Evolutionary conservation across 2,797 vertebrate genomes (phyloP).

Genomic region (Neosilurus hyrtlii): DNA sequence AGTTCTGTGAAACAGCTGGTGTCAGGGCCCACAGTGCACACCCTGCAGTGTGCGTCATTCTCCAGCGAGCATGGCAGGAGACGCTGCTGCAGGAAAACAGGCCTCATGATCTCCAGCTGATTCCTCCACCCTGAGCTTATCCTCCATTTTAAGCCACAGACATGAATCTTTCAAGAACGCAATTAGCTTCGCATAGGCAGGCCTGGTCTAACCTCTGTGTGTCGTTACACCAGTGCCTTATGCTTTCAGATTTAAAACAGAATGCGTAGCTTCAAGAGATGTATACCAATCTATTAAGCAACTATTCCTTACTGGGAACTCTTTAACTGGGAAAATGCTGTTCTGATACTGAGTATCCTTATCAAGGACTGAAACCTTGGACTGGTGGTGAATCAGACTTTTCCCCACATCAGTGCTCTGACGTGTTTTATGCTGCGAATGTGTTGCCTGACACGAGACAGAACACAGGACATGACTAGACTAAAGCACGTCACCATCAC

Average conservation of each 20-base stretch:
- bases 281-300: background rate
- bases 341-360: background rate
- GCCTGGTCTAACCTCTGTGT: background rate
- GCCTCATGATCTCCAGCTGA: conserved; percentile 46
- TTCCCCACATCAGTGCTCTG: background rate
- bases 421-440: background rate
- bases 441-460: background rate
- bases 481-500: background rate
- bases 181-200: background rate
- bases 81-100: conserved; percentile 50
- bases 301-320: background rate
- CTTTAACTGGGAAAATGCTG: background rate
- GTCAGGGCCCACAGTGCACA: conserved; percentile 45
- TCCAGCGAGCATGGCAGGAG: conserved; percentile 52
- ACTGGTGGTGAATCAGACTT: background rate
- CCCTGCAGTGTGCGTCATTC: conserved; percentile 46
- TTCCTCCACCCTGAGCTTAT: conserved; percentile 43
- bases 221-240: background rate
- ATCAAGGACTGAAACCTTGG: background rate
- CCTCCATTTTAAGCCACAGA: conserved; percentile 36
- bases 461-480: conserved; percentile 1
- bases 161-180: conserved; percentile 27
- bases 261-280: background rate
- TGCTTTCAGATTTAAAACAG: background rate
- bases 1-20: conserved; percentile 55